phyloP scores from a whole-genome alignment of 2,888 invertebrate genomes.

The Tineola bisselliella region DNA sequence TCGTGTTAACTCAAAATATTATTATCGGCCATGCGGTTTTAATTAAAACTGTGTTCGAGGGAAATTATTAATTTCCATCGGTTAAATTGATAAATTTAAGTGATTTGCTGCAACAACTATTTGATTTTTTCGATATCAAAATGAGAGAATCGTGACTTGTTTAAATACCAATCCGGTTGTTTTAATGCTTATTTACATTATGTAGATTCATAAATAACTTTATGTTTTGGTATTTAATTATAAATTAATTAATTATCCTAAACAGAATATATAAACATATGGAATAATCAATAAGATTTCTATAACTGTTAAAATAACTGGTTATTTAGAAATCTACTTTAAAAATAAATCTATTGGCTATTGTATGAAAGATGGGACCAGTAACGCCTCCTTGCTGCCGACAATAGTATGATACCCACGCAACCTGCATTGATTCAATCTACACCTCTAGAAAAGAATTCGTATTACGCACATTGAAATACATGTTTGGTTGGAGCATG shows the following conservation, averaged over 20 bases:
- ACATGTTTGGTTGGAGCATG: not conserved
- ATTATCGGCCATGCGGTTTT: not conserved
- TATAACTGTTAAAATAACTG: not conserved
- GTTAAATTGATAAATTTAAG: not conserved
- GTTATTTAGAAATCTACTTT: not conserved
- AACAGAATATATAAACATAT: no score
- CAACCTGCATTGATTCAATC: slow-evolving; percentile 7
- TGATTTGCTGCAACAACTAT: not conserved
- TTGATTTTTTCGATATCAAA: not conserved
- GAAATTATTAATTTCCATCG: not conserved
- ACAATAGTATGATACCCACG: slow-evolving; percentile 3
- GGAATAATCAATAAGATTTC: not conserved
- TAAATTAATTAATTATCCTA: no score
- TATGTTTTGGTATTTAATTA: no score
- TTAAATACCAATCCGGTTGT: no score
- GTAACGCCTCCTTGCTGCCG: not conserved
- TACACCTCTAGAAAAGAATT: not conserved
- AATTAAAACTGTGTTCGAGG: not conserved
- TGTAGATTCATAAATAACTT: no score
- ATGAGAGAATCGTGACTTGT: not conserved
- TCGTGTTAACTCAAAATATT: no score
- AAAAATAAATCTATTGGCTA: not conserved
- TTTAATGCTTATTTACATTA: no score
- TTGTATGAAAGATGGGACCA: not conserved
- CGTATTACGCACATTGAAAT: not conserved